Percentiles rank a stretch among this genome's conserved stretches.
Evolutionary conservation across 2,888 invertebrate genomes (phyloP).

Genomic region (Papilio gigon): DNA sequence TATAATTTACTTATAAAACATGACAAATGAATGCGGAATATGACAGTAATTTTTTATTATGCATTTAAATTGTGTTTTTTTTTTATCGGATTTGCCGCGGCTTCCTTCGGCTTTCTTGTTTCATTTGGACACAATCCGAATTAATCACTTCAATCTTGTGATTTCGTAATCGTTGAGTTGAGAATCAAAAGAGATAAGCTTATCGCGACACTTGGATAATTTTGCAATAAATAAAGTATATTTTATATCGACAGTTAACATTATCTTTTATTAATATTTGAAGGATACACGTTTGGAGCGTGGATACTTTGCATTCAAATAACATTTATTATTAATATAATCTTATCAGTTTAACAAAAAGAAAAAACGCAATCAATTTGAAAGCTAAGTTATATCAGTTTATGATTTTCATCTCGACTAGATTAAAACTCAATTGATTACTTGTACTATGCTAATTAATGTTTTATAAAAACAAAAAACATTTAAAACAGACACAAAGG

Average conservation of each 20-base stretch:
- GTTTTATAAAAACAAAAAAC: no score
- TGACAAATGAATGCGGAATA: no score
- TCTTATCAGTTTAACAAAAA: neutral
- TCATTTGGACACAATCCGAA: constrained; percentile 14
- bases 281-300: neutral
- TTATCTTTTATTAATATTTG: constrained; percentile 36
- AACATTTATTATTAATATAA: constrained; percentile 10
- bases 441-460: neutral
- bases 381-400: constrained; percentile 17
- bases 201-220: constrained; percentile 38
- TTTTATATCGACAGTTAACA: constrained; percentile 36
- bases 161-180: constrained; percentile 27
- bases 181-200: constrained; percentile 39
- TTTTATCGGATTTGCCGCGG: neutral
- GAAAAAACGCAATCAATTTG: constrained; percentile 5
- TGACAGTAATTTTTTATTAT: no score
- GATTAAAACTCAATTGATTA: neutral
- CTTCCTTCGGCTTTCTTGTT: neutral
- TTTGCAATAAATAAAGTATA: constrained; percentile 41
- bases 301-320: constrained; percentile 1
- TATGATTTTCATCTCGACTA: constrained; percentile 6
- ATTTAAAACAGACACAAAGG: no score
- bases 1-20: no score
- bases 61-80: neutral
- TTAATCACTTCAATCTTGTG: constrained; percentile 21